Evolutionary conservation across 2,113 vertebrate genomes (phyloP), one percentile per base, ranked within the genome.

Genomic region (Phasianus colchicus): DNA sequence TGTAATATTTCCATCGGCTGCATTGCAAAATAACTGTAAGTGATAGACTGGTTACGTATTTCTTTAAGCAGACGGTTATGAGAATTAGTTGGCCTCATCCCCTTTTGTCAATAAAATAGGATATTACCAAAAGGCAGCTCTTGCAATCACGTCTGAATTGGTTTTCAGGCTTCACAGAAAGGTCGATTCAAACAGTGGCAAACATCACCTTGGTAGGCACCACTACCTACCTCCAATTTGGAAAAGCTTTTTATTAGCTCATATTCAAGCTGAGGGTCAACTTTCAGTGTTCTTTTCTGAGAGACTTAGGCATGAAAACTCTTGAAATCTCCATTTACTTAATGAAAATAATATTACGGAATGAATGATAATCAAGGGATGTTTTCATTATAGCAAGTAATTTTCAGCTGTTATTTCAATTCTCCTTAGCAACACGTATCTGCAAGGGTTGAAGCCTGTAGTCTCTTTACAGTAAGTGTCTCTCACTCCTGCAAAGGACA

Each of bases 331-430:
- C 90, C 72, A 88, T 94, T 94, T 93, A 58, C 93, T 94, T 96
- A 96, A 96, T 96, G 94, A 95, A 97, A 97, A 96, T 92, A 96
- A 94, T 96, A 97, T 97, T 93, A 88, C 88, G 79, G 88, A 89
- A 94, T 84, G 89, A 96, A 94, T 90, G 91, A 93, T 90, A 95
- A 97, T 95, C 94, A 94, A 96, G 88, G 50, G 76, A 92, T 95
- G 52, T 91, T 97, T 96, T 95, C 94, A 94, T 96, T 96, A 95
- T 57, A 65, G 72, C 79, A 86, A 90, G 95, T 67, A 92, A 92
- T 94, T 96, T 96, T 95, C 86, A 65, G 43, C 74, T 60, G 69
- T 76, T 54, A 66, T 92, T 96, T 95, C 25, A 3, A 82, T 85
- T 95, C 89, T 92, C 82, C 74, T 92, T 89, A 94, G 90, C 76